Base-by-base conservation (phyloP, 2,113 vertebrate genomes). In the Addax nasomaculatus region DNA sequence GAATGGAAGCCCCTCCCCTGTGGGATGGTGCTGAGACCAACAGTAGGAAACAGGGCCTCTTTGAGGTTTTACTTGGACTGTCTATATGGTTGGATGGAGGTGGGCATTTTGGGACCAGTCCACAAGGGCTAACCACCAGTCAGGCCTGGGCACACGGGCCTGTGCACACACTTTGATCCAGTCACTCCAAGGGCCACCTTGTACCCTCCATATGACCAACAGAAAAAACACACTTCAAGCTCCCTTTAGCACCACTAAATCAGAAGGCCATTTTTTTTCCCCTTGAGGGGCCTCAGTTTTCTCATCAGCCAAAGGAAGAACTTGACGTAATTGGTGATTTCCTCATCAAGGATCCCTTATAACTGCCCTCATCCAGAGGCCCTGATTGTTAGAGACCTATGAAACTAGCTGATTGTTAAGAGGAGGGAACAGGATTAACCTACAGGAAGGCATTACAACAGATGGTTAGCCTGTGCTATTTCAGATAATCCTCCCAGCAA, bases 381-480 rank as follows among this genome's bases (percentile, higher is more conserved):
- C 57, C 23, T 57, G 70, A 49, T 55, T 93, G 91, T 88, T 30
- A 81, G 39, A 85, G 33, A 73, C 21, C 39, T 6, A 60, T 0
- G 33, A 84, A 90, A 25, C 57, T 43, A 43, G 43, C 39, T 33
- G n/a, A 19, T 23, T 47, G 30, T 81, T 85, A 55, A 55, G 57
- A 85, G 36, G 43, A 43, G 13, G 25, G 21, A 47, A 17, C 8
- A n/a, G 16, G 16, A 49, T 53, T 87, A 9, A 76, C 47, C 43
- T 3, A 0, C 9, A 23, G 4, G 55, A 10, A 19, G 53, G 55
- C 58, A 36, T 60, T 33, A 23, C 0, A 0, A 11, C 27, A 21
- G 5, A 55, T 45, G 4, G 43, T 51, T 80, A 64, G 19, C 27
- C 29, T 1, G 36, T 2, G 19, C 49, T 64, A 12, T 45, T 25